Base-by-base conservation (phyloP, 2,797 vertebrate species). In the Sebastes diaconus region DNA sequence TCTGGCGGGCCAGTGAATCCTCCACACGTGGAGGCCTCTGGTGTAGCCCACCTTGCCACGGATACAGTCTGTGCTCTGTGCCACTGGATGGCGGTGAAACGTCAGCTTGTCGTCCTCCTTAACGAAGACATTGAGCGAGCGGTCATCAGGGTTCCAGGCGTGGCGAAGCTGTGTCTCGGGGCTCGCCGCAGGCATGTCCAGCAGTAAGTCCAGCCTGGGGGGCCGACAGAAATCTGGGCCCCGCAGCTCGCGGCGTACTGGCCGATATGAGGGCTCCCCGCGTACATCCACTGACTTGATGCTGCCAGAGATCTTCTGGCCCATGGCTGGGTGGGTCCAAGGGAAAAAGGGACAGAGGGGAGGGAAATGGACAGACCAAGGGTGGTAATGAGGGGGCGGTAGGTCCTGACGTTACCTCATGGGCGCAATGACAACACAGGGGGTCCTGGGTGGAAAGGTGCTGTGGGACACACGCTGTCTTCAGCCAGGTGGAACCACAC, bases 271-370 rank as follows among this genome's bases (percentile, higher is more conserved):
- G 7, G 98, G 96, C 86, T 99, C 98, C 30, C 97, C 98, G 1
- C 97, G 96, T 32, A 97, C 97, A 84, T 99, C 99, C 90, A 99
- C 98, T 4, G 98, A 97, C 93, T 99, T 99, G 94, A 99, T 98
- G 89, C 97, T 98, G 94, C 98, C 97, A 18, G 99, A 99, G 93
- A 99, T 99, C 96, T 99, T 99, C 95, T 99, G 99, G 93, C 98
- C 99, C 99, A 99, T 99, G 94, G 93, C 92, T 96, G 87, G 86
- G 87, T 88, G 84, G 90, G 90, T 92, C 90, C 73, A 84, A 80
- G 91, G 79, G 73, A 52, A 64, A 46, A 71, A 58, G 77, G 87
- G 81, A 29, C 24, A 61, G 22, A 78, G 87, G 91, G 84, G 71
- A 64, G 83, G 92, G 87, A 73, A 54, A 65, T 71, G 85, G 88